Conservation (phyloP, 1,140 invertebrate species). For the Grapholita molesta region DNA sequence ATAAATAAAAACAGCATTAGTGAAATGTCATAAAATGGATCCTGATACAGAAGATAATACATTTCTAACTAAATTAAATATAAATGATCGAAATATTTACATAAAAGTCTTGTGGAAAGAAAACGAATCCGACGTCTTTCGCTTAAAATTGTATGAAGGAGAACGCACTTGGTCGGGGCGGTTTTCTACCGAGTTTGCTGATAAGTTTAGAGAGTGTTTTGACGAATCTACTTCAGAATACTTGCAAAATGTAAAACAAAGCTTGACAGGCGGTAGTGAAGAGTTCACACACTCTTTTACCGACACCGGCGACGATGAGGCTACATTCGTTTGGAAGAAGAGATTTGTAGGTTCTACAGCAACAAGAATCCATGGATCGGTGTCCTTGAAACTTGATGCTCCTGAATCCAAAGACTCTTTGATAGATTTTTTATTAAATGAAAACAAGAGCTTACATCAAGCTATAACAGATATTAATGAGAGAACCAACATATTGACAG, state of each 20-base stretch:
- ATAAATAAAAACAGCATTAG: not conserved
- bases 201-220: conserved; percentile 32
- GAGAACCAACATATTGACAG: conserved; percentile 33
- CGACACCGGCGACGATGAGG: not conserved
- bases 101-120: conserved; percentile 45
- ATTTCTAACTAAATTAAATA: conserved; percentile 38
- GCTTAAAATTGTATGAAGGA: conserved; percentile 43
- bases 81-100: conserved; percentile 37
- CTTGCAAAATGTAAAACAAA: conserved; percentile 35
- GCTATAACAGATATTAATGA: conserved; percentile 29
- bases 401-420: conserved; percentile 37
- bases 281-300: conserved; percentile 42
- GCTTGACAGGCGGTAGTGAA: conserved; percentile 27
- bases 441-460: conserved; percentile 40
- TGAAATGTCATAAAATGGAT: conserved; percentile 3
- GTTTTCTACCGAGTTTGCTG: conserved; percentile 40
- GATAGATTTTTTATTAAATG: conserved; percentile 47
- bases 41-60: not conserved
- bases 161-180: conserved; percentile 44
- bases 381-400: conserved; percentile 31
- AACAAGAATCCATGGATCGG: conserved; percentile 44
- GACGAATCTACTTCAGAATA: conserved; percentile 47
- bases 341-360: conserved; percentile 33
- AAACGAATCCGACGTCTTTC: conserved; percentile 42
- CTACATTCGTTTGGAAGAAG: conserved; percentile 56